Base-by-base conservation (phyloP, 2,797 vertebrate genomes). In the Siniperca scherzeri region DNA sequence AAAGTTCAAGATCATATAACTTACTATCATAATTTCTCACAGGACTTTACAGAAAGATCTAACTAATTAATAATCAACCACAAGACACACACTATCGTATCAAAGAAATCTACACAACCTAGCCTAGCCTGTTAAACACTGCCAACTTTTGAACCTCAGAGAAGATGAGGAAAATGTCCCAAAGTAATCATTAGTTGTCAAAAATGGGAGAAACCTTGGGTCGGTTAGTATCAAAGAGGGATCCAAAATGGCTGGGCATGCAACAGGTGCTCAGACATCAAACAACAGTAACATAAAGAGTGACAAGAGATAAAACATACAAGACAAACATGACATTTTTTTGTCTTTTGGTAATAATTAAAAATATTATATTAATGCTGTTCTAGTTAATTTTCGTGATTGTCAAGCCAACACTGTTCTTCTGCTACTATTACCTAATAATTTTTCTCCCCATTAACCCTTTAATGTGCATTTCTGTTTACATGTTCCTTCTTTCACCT, bases 401-500 rank as follows among this genome's bases (percentile, higher is more conserved):
- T 57, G 50, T 53, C 48, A 74, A 55, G 30, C 22, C 25, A 59
- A n/a, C 52, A 46, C 25, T 75, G 19, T 56, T 53, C 27, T 64
- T 33, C 46, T 71, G 25, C 36, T 72, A 6, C 16, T 61, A 57
- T 48, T 59, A 2, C 22, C 22, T 30, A 40, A 53, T 22, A 21
- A n/a, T 48, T 17, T 60, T 70, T 33, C 64, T 72, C 19, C 42
- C n/a, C 19, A 22, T 75, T 77, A 50, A n/a, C 30, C 4, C 11
- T 62, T 80, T 71, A 30, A 52, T 71, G 48, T 61, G 12, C 17
- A 9, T 82, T 70, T 68, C 57, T 72, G 10, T 83, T 69, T 62
- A 30, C 69, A 48, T 82, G 50, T 78, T 55, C 48, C 50, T 75
- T 70, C 68, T 85, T 75, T 76, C 77, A 71, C 79, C 52, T 77